Evolutionary conservation across 2,113 vertebrate genomes (phyloP).

Genomic region (Cottus gobio): DNA sequence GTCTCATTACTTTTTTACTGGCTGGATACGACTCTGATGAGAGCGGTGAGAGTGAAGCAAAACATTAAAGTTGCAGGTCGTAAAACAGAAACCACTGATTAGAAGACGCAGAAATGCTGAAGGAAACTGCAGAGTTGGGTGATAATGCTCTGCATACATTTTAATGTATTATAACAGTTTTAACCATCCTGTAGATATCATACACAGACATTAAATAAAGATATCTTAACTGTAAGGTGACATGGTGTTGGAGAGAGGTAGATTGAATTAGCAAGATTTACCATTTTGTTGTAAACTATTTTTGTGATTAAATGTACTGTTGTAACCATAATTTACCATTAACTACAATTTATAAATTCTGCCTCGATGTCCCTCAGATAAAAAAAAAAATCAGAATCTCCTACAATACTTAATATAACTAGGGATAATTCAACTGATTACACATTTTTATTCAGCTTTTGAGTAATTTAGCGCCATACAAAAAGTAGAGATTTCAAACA

Average conservation of each 20-base stretch:
- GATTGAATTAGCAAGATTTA: background rate
- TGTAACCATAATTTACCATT: background rate
- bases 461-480: background rate
- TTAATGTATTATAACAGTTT: background rate
- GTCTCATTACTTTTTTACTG: background rate
- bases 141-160: background rate
- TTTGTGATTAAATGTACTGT: background rate
- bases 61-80: background rate
- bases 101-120: background rate
- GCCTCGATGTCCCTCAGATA: background rate
- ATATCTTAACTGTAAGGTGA: background rate
- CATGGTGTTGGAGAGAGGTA: background rate
- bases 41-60: background rate
- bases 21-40: background rate
- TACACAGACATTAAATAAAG: background rate
- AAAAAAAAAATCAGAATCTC: background rate
- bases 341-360: background rate
- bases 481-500: background rate
- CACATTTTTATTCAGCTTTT: background rate
- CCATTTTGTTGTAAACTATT: background rate
- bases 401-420: background rate
- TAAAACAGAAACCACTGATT: background rate
- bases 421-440: background rate
- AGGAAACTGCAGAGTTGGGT: background rate
- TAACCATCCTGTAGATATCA: background rate